phyloP scores from a whole-genome alignment of 2,888 invertebrate genomes.

The Ellobium chinense region DNA sequence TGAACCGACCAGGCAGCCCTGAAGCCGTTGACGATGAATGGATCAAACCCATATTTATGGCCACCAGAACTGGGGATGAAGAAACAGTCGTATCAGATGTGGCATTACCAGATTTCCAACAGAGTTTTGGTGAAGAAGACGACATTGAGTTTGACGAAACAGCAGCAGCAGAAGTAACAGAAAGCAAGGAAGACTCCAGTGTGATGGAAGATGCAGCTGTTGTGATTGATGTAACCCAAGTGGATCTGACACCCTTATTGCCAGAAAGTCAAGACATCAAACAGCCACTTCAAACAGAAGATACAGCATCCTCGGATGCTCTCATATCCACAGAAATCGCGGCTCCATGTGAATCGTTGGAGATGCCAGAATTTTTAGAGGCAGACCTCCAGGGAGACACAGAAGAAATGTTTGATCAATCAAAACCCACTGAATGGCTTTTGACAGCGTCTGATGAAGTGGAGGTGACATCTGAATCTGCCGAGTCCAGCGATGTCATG shows the following conservation, averaged over 20 bases:
- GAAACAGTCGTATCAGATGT: not conserved
- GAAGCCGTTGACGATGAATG: slow-evolving; percentile 27
- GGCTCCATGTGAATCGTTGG: not conserved
- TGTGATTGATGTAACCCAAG: not conserved
- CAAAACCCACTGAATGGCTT: not conserved
- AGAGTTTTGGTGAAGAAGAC: not conserved
- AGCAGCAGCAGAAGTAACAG: not conserved
- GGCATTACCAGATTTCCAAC: not conserved
- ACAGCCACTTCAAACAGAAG: not conserved
- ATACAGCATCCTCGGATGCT: too few species aligned
- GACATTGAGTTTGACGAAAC: slow-evolving; percentile 16
- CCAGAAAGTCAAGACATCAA: not conserved
- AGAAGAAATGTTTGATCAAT: slow-evolving; percentile 2
- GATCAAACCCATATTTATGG: not conserved
- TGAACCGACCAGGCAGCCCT: not conserved
- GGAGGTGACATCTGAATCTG: not conserved
- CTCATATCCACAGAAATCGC: too few species aligned
- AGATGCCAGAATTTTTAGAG: too few species aligned
- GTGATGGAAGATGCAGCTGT: too few species aligned
- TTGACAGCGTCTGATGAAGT: slow-evolving; percentile 13
- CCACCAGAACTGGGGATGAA: not conserved
- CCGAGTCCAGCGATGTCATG: not conserved
- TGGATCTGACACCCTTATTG: too few species aligned
- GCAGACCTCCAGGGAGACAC: not conserved
- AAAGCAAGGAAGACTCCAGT: too few species aligned